phyloP scores from a whole-genome alignment of 2,888 invertebrate species.

The Polydrusus tereticollis region DNA sequence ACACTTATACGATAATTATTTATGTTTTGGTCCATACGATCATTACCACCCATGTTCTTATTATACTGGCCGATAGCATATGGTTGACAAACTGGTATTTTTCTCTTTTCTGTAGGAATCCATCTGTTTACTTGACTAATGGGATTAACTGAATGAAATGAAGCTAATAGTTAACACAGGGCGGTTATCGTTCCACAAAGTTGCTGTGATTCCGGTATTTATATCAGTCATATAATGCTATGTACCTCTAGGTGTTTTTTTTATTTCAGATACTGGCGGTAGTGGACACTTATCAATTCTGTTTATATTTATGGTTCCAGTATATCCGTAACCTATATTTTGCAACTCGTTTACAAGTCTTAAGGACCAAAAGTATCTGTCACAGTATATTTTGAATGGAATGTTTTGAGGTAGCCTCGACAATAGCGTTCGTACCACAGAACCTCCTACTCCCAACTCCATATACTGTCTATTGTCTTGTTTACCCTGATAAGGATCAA shows the following conservation, averaged over 20 bases:
- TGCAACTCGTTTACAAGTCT: constrained; percentile 45
- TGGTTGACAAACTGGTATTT: too few relatives aligned
- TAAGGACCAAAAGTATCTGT: constrained; percentile 49
- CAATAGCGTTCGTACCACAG: constrained; percentile 49
- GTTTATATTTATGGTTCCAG: too few relatives aligned
- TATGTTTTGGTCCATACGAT: too few relatives aligned
- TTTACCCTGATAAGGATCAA: constrained; percentile 43
- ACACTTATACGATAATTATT: too few relatives aligned
- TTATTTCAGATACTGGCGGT: neutral
- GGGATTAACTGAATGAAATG: too few relatives aligned
- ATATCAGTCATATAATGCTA: too few relatives aligned
- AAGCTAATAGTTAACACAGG: constrained; percentile 48
- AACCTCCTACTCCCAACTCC: too few relatives aligned
- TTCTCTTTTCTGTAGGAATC: too few relatives aligned
- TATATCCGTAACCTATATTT: too few relatives aligned
- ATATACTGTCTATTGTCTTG: constrained; percentile 28
- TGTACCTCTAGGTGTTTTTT: constrained; percentile 35
- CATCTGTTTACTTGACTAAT: too few relatives aligned
- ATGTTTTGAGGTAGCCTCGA: constrained; percentile 46
- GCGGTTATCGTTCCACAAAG: constrained; percentile 50
- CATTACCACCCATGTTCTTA: too few relatives aligned
- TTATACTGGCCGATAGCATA: too few relatives aligned
- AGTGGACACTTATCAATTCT: constrained; percentile 35
- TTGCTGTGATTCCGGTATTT: constrained; percentile 20
- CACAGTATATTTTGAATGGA: constrained; percentile 51